Percentiles rank a stretch among this genome's conserved stretches.
phyloP scores from a whole-genome alignment of 2,113 vertebrate species.

The Casuarius casuarius region DNA sequence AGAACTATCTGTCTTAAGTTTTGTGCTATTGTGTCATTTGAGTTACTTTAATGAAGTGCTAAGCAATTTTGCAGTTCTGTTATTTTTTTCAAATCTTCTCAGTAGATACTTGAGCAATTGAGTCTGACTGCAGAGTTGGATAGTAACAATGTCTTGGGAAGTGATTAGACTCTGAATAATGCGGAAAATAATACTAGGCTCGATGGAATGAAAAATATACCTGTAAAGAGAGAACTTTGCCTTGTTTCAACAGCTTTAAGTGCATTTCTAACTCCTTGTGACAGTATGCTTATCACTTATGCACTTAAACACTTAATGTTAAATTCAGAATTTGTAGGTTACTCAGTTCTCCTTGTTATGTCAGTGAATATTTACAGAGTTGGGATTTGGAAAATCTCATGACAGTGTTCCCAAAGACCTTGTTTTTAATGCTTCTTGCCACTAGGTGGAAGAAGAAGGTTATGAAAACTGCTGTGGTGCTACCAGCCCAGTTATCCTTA shows the following conservation, averaged over 20 bases:
- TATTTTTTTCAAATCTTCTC: not conserved
- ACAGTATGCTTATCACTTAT: not conserved
- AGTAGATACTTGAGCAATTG: not conserved
- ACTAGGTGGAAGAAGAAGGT: conserved; percentile 83
- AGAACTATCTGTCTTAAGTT: not conserved
- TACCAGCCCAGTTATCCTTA: not conserved
- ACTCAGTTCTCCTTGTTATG: not conserved
- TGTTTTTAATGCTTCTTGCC: conserved; percentile 74
- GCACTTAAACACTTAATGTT: not conserved
- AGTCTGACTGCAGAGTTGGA: not conserved
- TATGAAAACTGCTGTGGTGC: conserved; percentile 58
- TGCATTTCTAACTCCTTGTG: not conserved
- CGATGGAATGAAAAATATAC: not conserved
- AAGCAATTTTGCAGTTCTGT: not conserved
- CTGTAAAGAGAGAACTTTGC: not conserved
- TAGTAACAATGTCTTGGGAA: not conserved
- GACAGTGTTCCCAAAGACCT: not conserved
- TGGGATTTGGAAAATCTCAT: not conserved
- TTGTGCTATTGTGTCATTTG: not conserved
- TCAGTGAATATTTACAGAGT: not conserved
- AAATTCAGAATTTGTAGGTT: not conserved
- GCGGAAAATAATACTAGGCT: not conserved
- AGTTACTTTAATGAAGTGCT: not conserved
- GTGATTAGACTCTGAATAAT: not conserved
- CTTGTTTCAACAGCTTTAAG: not conserved